Percentiles rank a stretch among this genome's conserved stretches.
Conservation (phyloP, 2,797 vertebrate genomes). For the Onychomys leucogaster region DNA sequence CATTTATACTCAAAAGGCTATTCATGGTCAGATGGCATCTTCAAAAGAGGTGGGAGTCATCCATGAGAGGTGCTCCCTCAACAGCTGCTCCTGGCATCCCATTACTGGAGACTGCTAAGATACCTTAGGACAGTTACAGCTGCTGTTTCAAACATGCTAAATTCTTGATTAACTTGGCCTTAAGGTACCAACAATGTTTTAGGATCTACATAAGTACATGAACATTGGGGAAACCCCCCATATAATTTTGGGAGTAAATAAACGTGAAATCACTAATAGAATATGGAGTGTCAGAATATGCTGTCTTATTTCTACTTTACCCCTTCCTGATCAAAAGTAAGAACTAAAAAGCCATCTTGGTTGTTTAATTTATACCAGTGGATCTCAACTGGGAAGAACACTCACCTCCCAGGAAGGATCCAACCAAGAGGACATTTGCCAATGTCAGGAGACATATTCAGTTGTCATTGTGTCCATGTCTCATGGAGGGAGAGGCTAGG, state of each 20-base stretch:
- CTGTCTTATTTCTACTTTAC: neutral
- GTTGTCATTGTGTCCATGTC: neutral
- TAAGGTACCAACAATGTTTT: neutral
- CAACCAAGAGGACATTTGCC: neutral
- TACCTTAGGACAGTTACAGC: neutral
- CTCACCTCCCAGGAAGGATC: neutral
- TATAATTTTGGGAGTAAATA: neutral
- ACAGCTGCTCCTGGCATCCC: neutral
- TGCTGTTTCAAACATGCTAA: neutral
- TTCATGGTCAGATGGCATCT: neutral
- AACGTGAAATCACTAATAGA: neutral
- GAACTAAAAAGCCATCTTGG: neutral
- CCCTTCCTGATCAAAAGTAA: accelerated
- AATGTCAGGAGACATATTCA: neutral
- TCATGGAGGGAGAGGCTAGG: neutral
- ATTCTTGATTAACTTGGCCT: neutral
- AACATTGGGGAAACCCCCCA: neutral
- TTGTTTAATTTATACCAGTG: neutral
- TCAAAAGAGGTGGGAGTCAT: neutral
- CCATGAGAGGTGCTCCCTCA: neutral
- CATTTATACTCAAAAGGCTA: neutral
- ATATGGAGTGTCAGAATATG: neutral
- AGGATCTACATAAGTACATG: neutral
- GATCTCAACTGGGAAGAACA: neutral
- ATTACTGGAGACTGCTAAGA: neutral